Evolutionary conservation across 2,797 vertebrate genomes (phyloP).

Genomic region (Hypotaenidia okinawae): DNA sequence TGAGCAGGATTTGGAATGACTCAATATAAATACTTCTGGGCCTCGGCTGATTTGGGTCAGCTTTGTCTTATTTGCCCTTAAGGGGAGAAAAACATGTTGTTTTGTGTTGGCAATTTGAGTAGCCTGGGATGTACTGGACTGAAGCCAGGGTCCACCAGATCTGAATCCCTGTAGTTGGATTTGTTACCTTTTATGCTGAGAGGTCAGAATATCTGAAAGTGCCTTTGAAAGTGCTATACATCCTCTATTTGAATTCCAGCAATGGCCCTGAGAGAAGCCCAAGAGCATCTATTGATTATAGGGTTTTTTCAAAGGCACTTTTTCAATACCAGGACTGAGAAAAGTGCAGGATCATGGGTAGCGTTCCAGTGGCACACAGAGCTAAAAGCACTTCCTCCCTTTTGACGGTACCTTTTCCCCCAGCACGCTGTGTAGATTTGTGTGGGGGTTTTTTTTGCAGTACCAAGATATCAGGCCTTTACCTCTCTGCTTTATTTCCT

Average conservation of each 20-base stretch:
- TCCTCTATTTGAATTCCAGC: constrained; percentile 37
- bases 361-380: background rate
- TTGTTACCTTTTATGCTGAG: constrained; percentile 46
- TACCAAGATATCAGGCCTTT: background rate
- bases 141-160: background rate
- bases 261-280: constrained; percentile 40
- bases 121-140: background rate
- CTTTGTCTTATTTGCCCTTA: constrained; percentile 39
- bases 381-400: background rate
- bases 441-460: background rate
- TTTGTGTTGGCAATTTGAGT: constrained; percentile 22
- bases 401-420: background rate
- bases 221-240: constrained; percentile 48
- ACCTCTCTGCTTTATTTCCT: background rate
- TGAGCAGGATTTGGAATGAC: background rate
- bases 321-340: background rate
- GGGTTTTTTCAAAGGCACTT: constrained; percentile 36
- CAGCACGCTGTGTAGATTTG: background rate
- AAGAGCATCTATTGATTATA: constrained; percentile 55
- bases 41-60: background rate
- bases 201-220: constrained; percentile 47
- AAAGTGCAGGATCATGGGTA: background rate
- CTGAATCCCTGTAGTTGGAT: constrained; percentile 20
- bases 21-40: background rate
- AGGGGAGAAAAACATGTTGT: background rate